Evolutionary conservation across 1,140 invertebrate species (phyloP).

Genomic region (Neoseiulus cucumeris): DNA sequence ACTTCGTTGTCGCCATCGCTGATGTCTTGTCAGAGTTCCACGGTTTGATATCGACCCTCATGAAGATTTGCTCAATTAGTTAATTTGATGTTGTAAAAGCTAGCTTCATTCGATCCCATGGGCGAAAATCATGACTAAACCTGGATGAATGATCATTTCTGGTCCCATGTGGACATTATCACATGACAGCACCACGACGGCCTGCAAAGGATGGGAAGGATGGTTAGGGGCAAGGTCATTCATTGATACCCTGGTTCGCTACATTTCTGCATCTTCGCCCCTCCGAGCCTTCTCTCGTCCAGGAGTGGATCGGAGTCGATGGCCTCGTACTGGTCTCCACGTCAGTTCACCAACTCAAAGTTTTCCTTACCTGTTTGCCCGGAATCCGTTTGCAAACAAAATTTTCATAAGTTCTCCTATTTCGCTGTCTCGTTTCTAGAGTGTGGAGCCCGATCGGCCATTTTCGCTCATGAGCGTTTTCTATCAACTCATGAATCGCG

Average conservation of each 20-base stretch:
- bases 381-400: constrained; percentile 83
- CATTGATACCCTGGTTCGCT: too few species aligned
- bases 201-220: constrained; percentile 34
- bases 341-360: neutral
- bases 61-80: too few species aligned
- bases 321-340: neutral
- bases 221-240: too few species aligned
- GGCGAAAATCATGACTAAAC: constrained; percentile 96
- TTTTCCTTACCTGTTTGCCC: constrained; percentile 27
- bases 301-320: neutral
- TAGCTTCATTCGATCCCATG: constrained; percentile 83
- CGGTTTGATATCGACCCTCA: too few species aligned
- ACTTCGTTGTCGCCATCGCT: too few species aligned
- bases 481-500: constrained; percentile 82
- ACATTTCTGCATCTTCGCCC: too few species aligned
- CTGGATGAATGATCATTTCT: constrained; percentile 85
- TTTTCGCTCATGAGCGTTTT: constrained; percentile 81
- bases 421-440: constrained; percentile 69
- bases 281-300: too few species aligned
- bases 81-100: too few species aligned
- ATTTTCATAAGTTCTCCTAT: constrained; percentile 72
- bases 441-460: constrained; percentile 83
- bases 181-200: constrained; percentile 76
- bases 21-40: too few species aligned
- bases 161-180: constrained; percentile 86